These are phyloP conservation scores for Carcina quercana DNA, from an alignment of 2,888 invertebrate genomes.

Conservation along the genomic window DNA sequence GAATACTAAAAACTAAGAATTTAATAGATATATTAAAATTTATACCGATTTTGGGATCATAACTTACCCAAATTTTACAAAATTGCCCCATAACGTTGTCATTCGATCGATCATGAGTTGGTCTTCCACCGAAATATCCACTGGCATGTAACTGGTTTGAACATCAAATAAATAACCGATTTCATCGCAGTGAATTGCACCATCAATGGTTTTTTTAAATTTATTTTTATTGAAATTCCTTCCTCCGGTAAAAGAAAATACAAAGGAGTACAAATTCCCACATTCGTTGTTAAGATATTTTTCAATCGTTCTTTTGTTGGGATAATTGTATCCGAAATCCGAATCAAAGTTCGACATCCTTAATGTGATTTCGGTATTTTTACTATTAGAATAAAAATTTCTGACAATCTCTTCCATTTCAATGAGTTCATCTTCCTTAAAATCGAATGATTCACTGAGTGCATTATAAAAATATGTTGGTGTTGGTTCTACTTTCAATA, in stretches of 20 bases:
- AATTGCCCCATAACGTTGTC: conserved; percentile 40
- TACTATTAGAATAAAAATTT: conserved; percentile 39
- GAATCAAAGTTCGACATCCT: conserved; percentile 32
- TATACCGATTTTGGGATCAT: too few relatives aligned
- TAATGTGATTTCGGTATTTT: conserved; percentile 24
- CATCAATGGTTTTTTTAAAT: conserved; percentile 19
- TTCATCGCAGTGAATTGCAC: conserved; percentile 36
- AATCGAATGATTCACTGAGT: conserved; percentile 11
- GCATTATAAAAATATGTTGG: neutral
- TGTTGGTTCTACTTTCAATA: neutral
- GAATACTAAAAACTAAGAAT: too few relatives aligned
- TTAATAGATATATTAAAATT: too few relatives aligned
- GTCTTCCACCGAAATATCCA: conserved; percentile 24
- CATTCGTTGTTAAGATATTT: conserved; percentile 27
- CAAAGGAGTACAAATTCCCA: conserved; percentile 25
- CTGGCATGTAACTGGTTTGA: conserved; percentile 1
- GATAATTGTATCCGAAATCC: conserved; percentile 35
- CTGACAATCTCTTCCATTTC: conserved; percentile 23
- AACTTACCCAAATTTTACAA: conserved; percentile 5
- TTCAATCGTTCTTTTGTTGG: conserved; percentile 30
- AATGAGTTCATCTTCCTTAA: conserved; percentile 16
- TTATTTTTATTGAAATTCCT: conserved; percentile 24
- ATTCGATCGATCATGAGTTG: conserved; percentile 36
- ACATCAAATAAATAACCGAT: conserved; percentile 39
- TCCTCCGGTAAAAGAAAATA: conserved; percentile 19